These are phyloP conservation scores for Meloidogyne exigua DNA, from an alignment of 1,140 invertebrate species.

Conservation along the genomic window DNA sequence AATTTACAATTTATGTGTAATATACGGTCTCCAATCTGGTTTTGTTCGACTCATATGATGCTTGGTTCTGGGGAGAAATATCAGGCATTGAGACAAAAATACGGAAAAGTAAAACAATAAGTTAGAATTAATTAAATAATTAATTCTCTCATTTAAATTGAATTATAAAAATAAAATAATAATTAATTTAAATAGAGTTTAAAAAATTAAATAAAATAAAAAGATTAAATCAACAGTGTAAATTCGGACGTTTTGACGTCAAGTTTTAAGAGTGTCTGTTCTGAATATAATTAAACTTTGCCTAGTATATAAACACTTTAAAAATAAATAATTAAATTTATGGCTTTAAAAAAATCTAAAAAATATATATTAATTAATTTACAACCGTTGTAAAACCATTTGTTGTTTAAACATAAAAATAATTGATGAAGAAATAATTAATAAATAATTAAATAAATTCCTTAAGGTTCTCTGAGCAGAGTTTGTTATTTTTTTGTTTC, in stretches of 20 bases:
- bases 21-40: slow-evolving; percentile 17
- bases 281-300: no score
- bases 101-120: slow-evolving; percentile 11
- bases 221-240: no score
- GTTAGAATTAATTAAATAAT: no score
- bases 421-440: neutral
- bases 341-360: no score
- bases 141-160: no score
- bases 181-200: no score
- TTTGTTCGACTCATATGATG: slow-evolving; percentile 26
- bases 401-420: neutral
- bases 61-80: slow-evolving; percentile 29
- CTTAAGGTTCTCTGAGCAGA: neutral
- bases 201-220: no score
- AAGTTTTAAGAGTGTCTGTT: no score
- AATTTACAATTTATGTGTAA: slow-evolving; percentile 22
- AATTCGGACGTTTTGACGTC: no score
- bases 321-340: no score
- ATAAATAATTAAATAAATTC: neutral
- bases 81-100: slow-evolving; percentile 28
- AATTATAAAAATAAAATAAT: no score
- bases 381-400: neutral
- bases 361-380: neutral
- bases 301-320: no score
- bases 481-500: neutral